Evolutionary conservation across 2,797 vertebrate genomes (phyloP).

Genomic region (Falco novaeseelandiae): DNA sequence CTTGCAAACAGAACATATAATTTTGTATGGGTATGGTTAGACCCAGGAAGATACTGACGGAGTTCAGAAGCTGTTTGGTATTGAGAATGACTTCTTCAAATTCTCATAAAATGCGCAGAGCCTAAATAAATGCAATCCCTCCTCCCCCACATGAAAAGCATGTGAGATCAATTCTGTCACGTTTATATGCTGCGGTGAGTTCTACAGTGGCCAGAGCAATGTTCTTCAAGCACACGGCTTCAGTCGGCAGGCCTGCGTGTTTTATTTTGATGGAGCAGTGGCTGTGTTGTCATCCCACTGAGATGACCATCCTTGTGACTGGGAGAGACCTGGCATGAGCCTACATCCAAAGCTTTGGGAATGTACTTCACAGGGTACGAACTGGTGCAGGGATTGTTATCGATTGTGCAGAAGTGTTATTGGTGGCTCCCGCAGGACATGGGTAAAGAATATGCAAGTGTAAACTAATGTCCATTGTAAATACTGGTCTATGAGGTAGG

Average conservation of each 20-base stretch:
- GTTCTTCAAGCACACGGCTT: neutral
- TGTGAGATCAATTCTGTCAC: fast-evolving
- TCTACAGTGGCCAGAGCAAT: fast-evolving
- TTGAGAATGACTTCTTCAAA: neutral
- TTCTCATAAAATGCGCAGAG: neutral
- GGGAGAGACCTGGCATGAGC: neutral
- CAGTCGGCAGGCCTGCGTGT: neutral
- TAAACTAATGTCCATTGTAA: too few relatives aligned
- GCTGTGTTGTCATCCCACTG: neutral
- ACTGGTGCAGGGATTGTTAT: fast-evolving
- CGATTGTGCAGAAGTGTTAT: fast-evolving
- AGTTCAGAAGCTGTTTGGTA: neutral
- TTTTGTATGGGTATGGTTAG: neutral
- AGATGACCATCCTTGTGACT: neutral
- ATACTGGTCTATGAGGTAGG: neutral
- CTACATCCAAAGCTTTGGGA: fast-evolving
- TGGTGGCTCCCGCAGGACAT: neutral
- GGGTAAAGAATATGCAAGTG: fast-evolving
- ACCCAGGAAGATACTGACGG: neutral
- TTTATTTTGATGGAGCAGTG: neutral
- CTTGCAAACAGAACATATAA: fast-evolving
- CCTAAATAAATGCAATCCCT: neutral
- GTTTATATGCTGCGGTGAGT: fast-evolving
- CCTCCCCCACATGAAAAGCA: neutral
- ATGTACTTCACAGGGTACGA: fast-evolving